Percentiles rank a stretch among this genome's conserved stretches.
phyloP scores from a whole-genome alignment of 2,113 vertebrate species.

The Copsychus sechellarum region DNA sequence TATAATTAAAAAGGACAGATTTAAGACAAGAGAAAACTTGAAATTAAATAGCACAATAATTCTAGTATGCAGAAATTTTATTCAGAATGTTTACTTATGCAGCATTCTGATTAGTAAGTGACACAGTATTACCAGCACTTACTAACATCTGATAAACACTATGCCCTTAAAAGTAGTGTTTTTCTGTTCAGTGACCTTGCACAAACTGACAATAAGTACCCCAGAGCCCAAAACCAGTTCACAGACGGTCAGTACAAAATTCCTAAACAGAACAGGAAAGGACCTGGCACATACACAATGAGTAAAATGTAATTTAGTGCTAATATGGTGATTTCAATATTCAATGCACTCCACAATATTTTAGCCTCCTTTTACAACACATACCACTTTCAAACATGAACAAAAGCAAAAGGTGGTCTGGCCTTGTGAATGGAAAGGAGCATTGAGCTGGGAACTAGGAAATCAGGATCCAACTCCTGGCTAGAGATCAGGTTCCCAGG shows the following conservation, averaged over 20 bases:
- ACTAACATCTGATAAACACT: background rate
- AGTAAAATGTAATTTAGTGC: background rate
- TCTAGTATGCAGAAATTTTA: background rate
- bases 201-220: background rate
- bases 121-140: background rate
- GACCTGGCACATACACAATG: background rate
- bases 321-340: background rate
- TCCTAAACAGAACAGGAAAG: background rate
- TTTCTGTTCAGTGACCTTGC: background rate
- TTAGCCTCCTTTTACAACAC: background rate
- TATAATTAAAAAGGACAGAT: background rate
- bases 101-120: background rate
- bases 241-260: background rate
- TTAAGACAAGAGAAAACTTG: slow-evolving; percentile 21
- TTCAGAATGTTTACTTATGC: background rate
- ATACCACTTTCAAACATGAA: background rate
- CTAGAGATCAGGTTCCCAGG: background rate
- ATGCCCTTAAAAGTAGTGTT: background rate
- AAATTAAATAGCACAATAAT: slow-evolving; percentile 34
- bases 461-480: background rate
- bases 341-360: background rate
- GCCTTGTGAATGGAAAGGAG: background rate
- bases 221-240: background rate
- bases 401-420: background rate
- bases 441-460: background rate